phyloP scores from a whole-genome alignment of 2,113 vertebrate species.

The Aphelocoma coerulescens region DNA sequence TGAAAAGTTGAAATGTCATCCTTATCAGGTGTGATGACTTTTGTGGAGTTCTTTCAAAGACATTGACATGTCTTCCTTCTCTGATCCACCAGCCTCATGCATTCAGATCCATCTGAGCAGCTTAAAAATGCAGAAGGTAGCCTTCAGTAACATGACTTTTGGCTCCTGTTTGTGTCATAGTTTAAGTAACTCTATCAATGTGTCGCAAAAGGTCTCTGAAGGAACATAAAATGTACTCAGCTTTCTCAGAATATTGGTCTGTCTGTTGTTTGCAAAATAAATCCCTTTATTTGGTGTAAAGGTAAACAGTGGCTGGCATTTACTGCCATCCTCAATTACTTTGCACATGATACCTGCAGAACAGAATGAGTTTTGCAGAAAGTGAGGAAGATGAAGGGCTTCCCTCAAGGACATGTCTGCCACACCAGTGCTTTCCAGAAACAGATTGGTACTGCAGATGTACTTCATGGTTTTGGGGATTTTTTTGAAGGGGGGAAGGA shows the following conservation, averaged over 20 bases:
- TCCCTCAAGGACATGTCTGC: neutral
- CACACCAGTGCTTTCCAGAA: neutral
- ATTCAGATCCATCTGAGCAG: neutral
- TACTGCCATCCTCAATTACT: neutral
- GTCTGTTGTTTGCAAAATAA: neutral
- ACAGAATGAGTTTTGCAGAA: neutral
- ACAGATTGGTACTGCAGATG: neutral
- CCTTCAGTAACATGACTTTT: neutral
- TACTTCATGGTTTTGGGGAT: fast-evolving
- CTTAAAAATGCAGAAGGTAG: neutral
- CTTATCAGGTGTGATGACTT: neutral
- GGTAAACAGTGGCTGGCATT: neutral
- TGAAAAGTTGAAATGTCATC: neutral
- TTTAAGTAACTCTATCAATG: neutral
- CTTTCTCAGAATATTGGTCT: neutral
- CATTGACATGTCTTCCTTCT: neutral
- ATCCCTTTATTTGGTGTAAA: neutral
- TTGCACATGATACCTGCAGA: neutral
- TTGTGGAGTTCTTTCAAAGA: neutral
- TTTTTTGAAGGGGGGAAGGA: neutral
- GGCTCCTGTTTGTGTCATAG: neutral
- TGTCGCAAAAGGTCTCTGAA: neutral
- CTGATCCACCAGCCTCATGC: neutral
- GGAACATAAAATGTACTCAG: neutral
- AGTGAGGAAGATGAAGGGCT: neutral